Conservation (phyloP, 2,113 vertebrate species). For the Urocolius indicus region DNA sequence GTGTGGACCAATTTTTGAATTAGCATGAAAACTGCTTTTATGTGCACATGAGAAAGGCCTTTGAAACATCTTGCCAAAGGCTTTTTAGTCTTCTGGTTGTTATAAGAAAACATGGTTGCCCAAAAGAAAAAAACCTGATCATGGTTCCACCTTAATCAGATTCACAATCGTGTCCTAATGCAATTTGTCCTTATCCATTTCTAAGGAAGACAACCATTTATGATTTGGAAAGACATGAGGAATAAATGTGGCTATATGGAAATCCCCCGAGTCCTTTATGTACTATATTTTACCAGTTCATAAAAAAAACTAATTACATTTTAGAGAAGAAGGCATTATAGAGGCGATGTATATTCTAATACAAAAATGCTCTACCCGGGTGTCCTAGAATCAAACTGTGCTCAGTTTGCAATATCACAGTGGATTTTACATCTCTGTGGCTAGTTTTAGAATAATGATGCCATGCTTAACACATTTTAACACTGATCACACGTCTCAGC, state of each 20-base stretch:
- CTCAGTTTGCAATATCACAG: slow-evolving; percentile 2
- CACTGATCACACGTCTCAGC: slow-evolving; percentile 37
- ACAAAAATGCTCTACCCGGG: neutral
- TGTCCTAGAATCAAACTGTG: slow-evolving; percentile 33
- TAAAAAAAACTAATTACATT: slow-evolving; percentile 92
- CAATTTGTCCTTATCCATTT: slow-evolving; percentile 97
- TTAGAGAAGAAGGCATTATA: slow-evolving; percentile 71
- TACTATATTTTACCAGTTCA: slow-evolving; percentile 93
- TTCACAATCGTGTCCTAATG: slow-evolving; percentile 96
- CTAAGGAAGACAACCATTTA: slow-evolving; percentile 96
- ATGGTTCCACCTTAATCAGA: slow-evolving; percentile 94
- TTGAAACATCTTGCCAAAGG: slow-evolving; percentile 88
- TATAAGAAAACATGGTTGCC: slow-evolving; percentile 88
- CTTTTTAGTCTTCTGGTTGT: slow-evolving; percentile 81
- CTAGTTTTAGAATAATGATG: slow-evolving; percentile 55
- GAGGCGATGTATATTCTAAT: slow-evolving; percentile 56
- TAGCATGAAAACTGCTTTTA: slow-evolving; percentile 74
- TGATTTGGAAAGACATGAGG: slow-evolving; percentile 92
- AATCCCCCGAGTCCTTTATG: slow-evolving; percentile 88
- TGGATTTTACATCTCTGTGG: slow-evolving; percentile 13
- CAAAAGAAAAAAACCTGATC: slow-evolving; percentile 87
- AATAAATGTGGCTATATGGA: slow-evolving; percentile 91
- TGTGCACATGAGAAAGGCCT: slow-evolving; percentile 69
- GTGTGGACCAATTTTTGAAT: slow-evolving; percentile 74
- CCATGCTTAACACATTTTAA: slow-evolving; percentile 1